phyloP scores from a whole-genome alignment of 2,888 invertebrate species.

The Oligia strigilis region DNA sequence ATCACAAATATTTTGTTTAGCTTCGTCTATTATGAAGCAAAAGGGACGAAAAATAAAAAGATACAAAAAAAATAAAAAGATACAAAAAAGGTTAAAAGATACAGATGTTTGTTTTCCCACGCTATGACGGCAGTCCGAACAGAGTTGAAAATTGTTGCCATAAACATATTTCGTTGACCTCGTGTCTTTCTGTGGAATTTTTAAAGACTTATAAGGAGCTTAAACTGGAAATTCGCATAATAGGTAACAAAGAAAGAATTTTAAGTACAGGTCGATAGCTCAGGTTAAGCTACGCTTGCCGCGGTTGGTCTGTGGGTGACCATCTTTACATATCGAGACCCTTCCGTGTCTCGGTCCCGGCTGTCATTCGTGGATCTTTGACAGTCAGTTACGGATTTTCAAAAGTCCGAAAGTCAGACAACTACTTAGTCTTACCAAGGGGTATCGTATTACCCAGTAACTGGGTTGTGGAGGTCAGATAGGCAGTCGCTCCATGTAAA shows the following conservation, averaged over 20 bases:
- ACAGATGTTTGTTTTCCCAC: conserved; percentile 44
- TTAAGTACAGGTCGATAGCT: background rate
- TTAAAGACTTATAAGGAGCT: background rate
- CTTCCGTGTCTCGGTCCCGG: no score
- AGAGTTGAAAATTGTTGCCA: conserved; percentile 13
- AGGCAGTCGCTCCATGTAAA: no score
- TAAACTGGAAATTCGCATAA: background rate
- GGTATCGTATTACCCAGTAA: no score
- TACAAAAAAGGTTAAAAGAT: background rate
- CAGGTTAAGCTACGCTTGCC: no score
- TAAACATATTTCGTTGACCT: conserved; percentile 1
- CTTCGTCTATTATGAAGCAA: conserved; percentile 17
- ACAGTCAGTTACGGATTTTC: no score
- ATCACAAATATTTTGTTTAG: conserved; percentile 10
- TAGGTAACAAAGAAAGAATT: background rate
- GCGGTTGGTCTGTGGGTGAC: no score
- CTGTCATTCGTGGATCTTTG: no score
- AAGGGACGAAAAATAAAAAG: conserved; percentile 37
- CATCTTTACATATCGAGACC: no score
- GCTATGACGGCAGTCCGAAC: background rate
- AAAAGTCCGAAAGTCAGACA: no score
- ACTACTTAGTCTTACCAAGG: no score
- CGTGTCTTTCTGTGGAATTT: background rate
- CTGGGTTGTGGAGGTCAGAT: no score
- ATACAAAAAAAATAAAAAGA: conserved; percentile 8